Base-by-base conservation (phyloP, 2,113 vertebrate species). In the Heterotilapia buettikoferi region DNA sequence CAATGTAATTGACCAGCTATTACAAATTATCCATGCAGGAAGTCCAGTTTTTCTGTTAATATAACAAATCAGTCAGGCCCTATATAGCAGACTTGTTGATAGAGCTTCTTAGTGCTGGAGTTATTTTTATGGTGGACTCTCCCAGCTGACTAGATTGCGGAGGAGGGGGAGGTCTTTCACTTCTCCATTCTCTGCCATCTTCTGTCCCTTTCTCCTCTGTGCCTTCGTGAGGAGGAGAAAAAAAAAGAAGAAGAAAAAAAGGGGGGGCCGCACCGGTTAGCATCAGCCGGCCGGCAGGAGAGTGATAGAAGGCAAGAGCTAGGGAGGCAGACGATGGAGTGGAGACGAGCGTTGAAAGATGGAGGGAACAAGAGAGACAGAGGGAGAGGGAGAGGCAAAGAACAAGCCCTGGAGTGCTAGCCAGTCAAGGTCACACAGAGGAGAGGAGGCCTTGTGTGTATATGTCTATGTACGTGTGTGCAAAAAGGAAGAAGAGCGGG, bases 371-470 rank as follows among this genome's bases (percentile, higher is more conserved):
- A 26, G 87, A 89, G 91, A 91, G 88, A 92, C 43, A 83, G 90
- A 93, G 83, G 56, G 85, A 92, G 89, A 86, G 90, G 40, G 71
- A 90, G 81, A 93, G 83, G 92, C 86, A 90, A 87, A 93, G 93
- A 95, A 94, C 90, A 89, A 92, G 94, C 86, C 94, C 92, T 52
- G 87, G 93, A 95, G 92, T 93, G 93, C 92, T 95, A 93, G 92
- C 90, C 83, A 95, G 94, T 93, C 93, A 96, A 96, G 95, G 95
- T 96, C 95, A 94, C 71, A 31, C 91, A 95, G 93, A 96, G 94
- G 94, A 95, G 93, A 96, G 73, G 66, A 92, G 87, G 90, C 91
- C 92, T 82, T 83, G 91, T n/a, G 45, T 88, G 82, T 80, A 43
- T 59, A 2, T 85, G 53, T 91, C 33, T 88, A 56, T 66, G 52